A percentile compares a stretch with the other conserved stretches of the same genome.
These are phyloP conservation scores for Calameuta pallipes DNA, from an alignment of 2,888 invertebrate genomes.

Conservation along the genomic window DNA sequence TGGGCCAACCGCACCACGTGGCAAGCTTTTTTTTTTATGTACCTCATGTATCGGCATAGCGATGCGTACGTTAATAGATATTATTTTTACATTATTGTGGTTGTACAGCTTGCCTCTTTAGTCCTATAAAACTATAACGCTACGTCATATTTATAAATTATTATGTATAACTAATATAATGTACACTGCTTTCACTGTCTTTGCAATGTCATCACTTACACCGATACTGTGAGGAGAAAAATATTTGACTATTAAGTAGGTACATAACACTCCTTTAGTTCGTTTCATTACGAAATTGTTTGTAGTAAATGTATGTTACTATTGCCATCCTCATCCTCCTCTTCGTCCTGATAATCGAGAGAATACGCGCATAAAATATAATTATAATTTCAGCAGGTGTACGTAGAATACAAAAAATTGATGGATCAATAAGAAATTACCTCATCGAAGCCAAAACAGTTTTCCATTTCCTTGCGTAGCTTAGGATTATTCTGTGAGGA, in stretches of 20 bases:
- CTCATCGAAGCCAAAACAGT: constrained; percentile 86
- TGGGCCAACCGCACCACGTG: background rate
- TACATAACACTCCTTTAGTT: constrained; percentile 39
- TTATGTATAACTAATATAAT: constrained; percentile 52
- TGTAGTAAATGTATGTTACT: constrained; percentile 59
- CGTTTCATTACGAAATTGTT: constrained; percentile 61
- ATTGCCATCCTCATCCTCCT: constrained; percentile 67
- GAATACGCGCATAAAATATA: constrained; percentile 18
- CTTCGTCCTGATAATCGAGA: constrained; percentile 58
- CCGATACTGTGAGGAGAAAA: constrained; percentile 47
- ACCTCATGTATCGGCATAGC: background rate
- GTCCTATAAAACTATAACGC: constrained; percentile 43
- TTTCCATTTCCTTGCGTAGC: constrained; percentile 76
- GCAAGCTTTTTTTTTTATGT: background rate
- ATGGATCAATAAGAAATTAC: constrained; percentile 64
- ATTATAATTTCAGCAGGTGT: constrained; percentile 9
- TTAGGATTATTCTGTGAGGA: constrained; percentile 53
- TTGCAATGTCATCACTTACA: constrained; percentile 34
- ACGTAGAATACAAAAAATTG: constrained; percentile 10
- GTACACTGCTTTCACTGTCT: constrained; percentile 40
- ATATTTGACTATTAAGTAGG: constrained; percentile 58
- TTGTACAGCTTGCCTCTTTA: constrained; percentile 39
- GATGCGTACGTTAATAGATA: background rate
- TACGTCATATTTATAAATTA: constrained; percentile 54
- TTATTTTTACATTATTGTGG: constrained; percentile 39